phyloP scores from a whole-genome alignment of 1,140 invertebrate genomes.

The Sinella curviseta region DNA sequence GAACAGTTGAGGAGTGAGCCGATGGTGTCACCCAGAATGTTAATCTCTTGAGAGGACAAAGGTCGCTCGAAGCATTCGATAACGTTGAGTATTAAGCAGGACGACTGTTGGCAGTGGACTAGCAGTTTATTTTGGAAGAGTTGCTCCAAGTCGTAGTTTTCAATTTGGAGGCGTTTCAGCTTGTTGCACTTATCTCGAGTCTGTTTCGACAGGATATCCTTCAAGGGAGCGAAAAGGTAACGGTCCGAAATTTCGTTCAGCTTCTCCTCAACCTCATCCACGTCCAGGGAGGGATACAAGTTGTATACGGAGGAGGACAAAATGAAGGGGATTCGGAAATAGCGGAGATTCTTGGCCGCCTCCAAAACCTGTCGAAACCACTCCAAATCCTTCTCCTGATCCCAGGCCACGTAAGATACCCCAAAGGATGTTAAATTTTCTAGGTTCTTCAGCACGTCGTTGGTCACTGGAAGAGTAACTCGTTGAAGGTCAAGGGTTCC shows the following conservation, averaged over 20 bases:
- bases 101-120: not conserved
- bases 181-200: not conserved
- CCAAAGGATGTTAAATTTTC: not conserved
- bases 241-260: not conserved
- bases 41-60: not conserved
- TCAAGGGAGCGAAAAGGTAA: not conserved
- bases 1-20: not conserved
- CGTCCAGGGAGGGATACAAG: not conserved
- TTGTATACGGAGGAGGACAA: not conserved
- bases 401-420: not conserved
- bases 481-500: not conserved
- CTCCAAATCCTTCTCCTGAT: not conserved
- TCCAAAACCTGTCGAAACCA: not conserved
- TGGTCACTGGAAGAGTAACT: not conserved
- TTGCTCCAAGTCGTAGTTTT: constrained; percentile 8
- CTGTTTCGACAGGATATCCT: not conserved
- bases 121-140: not conserved
- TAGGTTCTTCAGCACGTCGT: not conserved
- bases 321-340: not conserved
- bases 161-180: not conserved
- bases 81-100: not conserved
- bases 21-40: not conserved
- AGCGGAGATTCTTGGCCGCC: not conserved
- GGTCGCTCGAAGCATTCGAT: not conserved
- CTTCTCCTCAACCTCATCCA: not conserved